These are phyloP conservation scores for Aphodius sticticus DNA, from an alignment of 2,888 invertebrate species.

Conservation along the genomic window DNA sequence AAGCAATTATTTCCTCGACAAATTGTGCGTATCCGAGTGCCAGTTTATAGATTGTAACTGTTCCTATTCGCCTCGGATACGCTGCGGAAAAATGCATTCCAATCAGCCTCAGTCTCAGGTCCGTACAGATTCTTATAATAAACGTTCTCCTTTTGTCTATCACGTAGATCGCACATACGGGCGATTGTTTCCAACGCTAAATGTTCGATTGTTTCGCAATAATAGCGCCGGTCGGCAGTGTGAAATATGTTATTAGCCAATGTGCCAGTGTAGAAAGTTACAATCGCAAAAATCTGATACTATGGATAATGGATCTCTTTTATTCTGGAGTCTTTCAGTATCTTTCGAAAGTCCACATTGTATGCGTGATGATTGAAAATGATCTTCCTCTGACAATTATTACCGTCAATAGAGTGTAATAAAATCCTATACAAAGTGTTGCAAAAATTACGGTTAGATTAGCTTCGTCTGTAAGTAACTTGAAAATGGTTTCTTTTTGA, in stretches of 20 bases:
- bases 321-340: background rate
- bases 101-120: background rate
- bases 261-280: background rate
- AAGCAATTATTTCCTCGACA: background rate
- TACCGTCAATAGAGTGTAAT: no score
- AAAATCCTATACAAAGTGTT: no score
- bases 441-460: no score
- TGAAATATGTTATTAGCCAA: background rate
- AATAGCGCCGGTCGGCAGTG: background rate
- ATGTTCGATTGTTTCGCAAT: background rate
- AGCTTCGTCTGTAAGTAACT: no score
- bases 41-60: background rate
- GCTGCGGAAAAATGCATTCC: slow-evolving; percentile 4
- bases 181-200: background rate
- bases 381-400: no score
- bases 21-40: background rate
- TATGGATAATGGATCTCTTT: background rate
- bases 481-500: no score
- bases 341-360: background rate
- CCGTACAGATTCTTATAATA: background rate
- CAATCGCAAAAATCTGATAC: background rate
- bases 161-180: background rate
- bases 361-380: no score
- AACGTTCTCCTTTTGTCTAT: slow-evolving; percentile 4
- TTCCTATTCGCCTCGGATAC: background rate